Evolutionary conservation across 2,797 vertebrate genomes (phyloP).

Genomic region (Lagodon rhomboides): DNA sequence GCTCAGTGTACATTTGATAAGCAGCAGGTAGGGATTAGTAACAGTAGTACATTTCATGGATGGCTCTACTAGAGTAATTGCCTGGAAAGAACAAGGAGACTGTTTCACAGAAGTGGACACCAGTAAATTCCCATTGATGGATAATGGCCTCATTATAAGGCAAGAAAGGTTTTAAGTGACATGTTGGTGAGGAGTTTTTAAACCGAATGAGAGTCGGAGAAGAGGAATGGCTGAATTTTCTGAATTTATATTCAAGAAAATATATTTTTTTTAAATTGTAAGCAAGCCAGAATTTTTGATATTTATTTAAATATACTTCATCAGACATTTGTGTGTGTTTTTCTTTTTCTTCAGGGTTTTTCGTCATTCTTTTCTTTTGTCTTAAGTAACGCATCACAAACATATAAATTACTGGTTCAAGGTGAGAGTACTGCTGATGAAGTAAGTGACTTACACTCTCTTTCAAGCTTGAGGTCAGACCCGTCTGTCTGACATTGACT

Average conservation of each 20-base stretch:
- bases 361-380: not conserved
- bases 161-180: not conserved
- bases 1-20: constrained; percentile 27
- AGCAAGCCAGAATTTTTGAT: not conserved
- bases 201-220: not conserved
- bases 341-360: not conserved
- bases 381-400: not conserved
- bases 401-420: not conserved
- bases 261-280: not conserved
- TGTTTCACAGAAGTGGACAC: constrained; percentile 48
- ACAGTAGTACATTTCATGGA: constrained; percentile 48
- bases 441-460: constrained; percentile 1
- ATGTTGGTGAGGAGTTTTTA: not conserved
- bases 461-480: constrained; percentile 32
- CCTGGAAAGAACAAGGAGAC: constrained; percentile 55
- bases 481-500: constrained; percentile 14
- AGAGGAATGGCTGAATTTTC: not conserved
- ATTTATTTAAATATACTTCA: not conserved
- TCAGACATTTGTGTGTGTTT: not conserved
- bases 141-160: constrained; percentile 13
- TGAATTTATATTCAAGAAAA: not conserved
- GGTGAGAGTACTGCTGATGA: not conserved
- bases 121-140: constrained; percentile 35
- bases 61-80: constrained; percentile 61
- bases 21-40: constrained; percentile 38